These are phyloP conservation scores for Thysanoteuthis rhombus DNA, from an alignment of 2,888 invertebrate genomes.

Conservation along the genomic window DNA sequence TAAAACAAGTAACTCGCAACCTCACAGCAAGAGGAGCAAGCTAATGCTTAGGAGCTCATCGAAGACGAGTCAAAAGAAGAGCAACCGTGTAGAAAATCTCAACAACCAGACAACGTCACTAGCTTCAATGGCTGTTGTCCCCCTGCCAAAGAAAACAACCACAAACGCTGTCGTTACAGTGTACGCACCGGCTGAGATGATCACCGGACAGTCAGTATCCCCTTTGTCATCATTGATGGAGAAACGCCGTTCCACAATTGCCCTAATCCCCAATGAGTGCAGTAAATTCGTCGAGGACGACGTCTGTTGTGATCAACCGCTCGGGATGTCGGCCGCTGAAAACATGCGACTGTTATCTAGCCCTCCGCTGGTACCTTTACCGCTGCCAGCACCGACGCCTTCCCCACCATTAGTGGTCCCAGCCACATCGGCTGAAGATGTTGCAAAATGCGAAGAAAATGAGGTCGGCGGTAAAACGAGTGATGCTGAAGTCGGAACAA, in stretches of 20 bases:
- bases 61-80: neutral
- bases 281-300: neutral
- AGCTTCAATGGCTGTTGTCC: neutral
- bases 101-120: neutral
- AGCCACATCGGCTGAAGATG: neutral
- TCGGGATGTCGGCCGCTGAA: neutral
- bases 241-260: neutral
- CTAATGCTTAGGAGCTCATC: neutral
- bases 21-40: neutral
- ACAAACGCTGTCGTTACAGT: neutral
- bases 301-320: neutral
- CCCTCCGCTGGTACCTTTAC: neutral
- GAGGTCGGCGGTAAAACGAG: neutral
- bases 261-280: neutral
- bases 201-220: neutral
- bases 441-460: neutral
- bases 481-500: constrained; percentile 12
- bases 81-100: neutral
- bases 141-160: too few species aligned
- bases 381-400: neutral
- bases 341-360: neutral
- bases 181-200: neutral
- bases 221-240: neutral
- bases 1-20: constrained; percentile 31
- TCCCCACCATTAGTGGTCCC: neutral